Base-by-base conservation (phyloP, 2,113 vertebrate species). In the Morone chrysops region DNA sequence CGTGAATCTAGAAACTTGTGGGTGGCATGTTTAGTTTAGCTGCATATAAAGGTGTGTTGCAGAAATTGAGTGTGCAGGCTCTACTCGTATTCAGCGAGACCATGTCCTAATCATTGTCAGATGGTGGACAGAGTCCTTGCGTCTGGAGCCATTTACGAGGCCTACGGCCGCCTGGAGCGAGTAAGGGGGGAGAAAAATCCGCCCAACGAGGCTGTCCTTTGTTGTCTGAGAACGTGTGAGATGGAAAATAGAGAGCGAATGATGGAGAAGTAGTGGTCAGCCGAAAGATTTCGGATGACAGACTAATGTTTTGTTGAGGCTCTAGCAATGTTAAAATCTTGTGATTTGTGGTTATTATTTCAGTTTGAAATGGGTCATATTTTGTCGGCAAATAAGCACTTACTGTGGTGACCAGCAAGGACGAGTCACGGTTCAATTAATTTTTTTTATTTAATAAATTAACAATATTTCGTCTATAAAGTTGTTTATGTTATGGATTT, bases 141-240 rank as follows among this genome's bases (percentile, higher is more conserved):
- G 90, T 93, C 91, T 93, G 90, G 90, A 93, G 90, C 71, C 89
- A 81, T 93, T 94, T 93, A 93, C 31, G 68, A 91, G 90, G 85
- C 89, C 89, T 77, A 51, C 25, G 67, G 74, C 83, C 50, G 92
- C 90, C 86, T 90, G 67, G 70, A 60, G 86, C 80, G 62, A 22
- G 25, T 13, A 41, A 20, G 16, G 22, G 13, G 60, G 14, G 14
- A 41, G 51, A 36, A 50, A 60, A 48, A 73, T 85, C 66, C 77
- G 40, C 65, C 72, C 80, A 22, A 36, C 59, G 43, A 87, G 77
- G 47, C 40, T 89, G 70, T 82, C 82, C 89, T 93, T 94, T 93
- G 87, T 94, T 93, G 90, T 94, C 80, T 93, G 84, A 89, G 79
- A 87, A 83, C n/a, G 72, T 86, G 85, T 87, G 78, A 90, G 83